Conservation (phyloP, 2,797 vertebrate species). For the Balearica regulorum region DNA sequence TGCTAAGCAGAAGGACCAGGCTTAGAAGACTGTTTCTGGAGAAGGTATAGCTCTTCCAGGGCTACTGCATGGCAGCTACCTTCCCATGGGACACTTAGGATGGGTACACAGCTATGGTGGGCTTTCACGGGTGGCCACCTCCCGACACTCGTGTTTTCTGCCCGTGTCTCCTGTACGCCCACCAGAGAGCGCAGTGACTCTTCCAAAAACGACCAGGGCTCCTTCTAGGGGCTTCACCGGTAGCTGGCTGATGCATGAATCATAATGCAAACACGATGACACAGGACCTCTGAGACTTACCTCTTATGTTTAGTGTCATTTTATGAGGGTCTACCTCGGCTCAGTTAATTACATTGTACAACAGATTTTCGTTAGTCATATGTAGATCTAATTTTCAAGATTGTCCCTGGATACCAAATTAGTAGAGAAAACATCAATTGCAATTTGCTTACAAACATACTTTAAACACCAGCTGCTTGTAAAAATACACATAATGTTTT, state of each 20-base stretch:
- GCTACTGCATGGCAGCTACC: fast-evolving
- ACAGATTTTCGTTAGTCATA: conserved; percentile 32
- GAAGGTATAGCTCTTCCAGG: neutral
- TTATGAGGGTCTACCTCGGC: neutral
- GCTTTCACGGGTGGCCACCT: fast-evolving
- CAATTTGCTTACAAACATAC: conserved; percentile 43
- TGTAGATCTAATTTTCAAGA: conserved; percentile 31
- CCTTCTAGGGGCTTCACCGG: neutral
- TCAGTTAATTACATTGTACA: neutral
- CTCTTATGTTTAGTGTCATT: neutral
- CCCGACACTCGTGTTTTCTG: neutral
- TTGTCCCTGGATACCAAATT: conserved; percentile 11
- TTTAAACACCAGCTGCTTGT: conserved; percentile 43
- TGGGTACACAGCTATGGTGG: fast-evolving
- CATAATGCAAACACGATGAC: neutral
- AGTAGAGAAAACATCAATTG: conserved; percentile 2
- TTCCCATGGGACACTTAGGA: fast-evolving
- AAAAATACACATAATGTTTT: conserved; percentile 21
- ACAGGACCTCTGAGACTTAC: neutral
- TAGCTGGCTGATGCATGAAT: neutral
- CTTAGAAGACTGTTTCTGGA: neutral
- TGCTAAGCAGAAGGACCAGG: neutral
- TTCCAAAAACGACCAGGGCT: neutral
- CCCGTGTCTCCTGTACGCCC: neutral
- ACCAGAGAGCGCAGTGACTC: conserved; percentile 38